Evolutionary conservation across 2,888 invertebrate species (phyloP), one percentile per base, ranked within the genome.

Genomic region (Beris morrisii): DNA sequence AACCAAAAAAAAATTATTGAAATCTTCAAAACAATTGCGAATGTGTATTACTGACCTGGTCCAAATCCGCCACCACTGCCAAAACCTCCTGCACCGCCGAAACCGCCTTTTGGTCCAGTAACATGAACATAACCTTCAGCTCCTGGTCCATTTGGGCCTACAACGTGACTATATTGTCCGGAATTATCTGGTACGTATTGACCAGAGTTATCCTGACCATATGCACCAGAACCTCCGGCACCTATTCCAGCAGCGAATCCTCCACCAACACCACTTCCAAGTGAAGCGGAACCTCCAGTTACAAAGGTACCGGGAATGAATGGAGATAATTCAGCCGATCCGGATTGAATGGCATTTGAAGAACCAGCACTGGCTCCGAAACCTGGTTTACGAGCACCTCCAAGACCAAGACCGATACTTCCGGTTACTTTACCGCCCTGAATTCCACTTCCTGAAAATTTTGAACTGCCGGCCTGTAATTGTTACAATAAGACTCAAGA

Each of bases 21-120:
- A 13, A 13, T 13, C 13, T 15, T 7, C 4, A 4, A 44, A 44
- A 44, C 44, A 44, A 44, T 44, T 9, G 1, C 22, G 22, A 22
- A 3, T 22, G 1, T 22, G 22, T 2, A 9, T 38, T 9, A 38
- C 38, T 38, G 7, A 38, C 38, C 38, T 38, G 38, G 7, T 7
- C 38, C 38, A 9, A 38, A 38, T 7, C 38, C 38, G 38, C 38
- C 38, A 38, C 12, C 32, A 7, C 30, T 31, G 9, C 32, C 13
- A 43, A 22, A 38, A 22, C 66, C 64, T n/a, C 63, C 57, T 22
- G 56, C 13, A 5, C 71, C 75, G 52, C 79, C 79, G 6, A 50
- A 69, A 15, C 78, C 78, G 57, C 79, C 79, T 13, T 76, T 69
- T 4, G 43, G 31, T 15, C 64, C 54, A 5, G n/a, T n/a, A n/a